A percentile compares a stretch with the other conserved stretches of the same genome.
Evolutionary conservation across 2,113 vertebrate genomes (phyloP).

Genomic region (Limanda limanda): DNA sequence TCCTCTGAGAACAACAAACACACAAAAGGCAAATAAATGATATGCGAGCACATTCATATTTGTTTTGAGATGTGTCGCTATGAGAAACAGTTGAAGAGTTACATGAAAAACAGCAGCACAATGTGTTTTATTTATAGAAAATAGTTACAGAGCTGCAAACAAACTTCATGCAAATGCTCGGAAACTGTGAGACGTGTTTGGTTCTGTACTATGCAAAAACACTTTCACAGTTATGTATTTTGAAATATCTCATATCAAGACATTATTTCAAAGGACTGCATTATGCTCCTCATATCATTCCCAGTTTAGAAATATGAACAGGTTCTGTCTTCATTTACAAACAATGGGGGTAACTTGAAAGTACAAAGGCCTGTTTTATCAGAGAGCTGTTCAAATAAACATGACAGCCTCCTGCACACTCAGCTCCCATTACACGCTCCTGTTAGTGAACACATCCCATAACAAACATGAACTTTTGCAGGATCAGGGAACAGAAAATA

Average conservation of each 20-base stretch:
- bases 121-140: conserved; percentile 29
- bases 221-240: neutral
- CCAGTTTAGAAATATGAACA: neutral
- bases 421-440: conserved; percentile 66
- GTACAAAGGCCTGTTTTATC: conserved; percentile 60
- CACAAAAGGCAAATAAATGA: conserved; percentile 26
- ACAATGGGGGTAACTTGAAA: conserved; percentile 39
- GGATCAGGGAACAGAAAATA: conserved; percentile 11
- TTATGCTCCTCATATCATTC: neutral
- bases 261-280: neutral
- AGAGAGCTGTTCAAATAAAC: conserved; percentile 81
- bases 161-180: conserved; percentile 56
- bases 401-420: conserved; percentile 70
- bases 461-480: conserved; percentile 22
- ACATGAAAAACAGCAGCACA: neutral
- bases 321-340: conserved; percentile 32
- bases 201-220: neutral
- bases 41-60: neutral
- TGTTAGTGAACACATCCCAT: conserved; percentile 55
- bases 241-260: neutral
- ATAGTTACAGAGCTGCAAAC: conserved; percentile 23
- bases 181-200: neutral
- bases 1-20: conserved; percentile 82
- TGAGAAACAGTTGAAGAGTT: neutral
- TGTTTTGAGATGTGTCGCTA: neutral